Evolutionary conservation across 2,113 vertebrate species (phyloP), one percentile per base, ranked within the genome.

Genomic region (Sminthopsis crassicaudata): DNA sequence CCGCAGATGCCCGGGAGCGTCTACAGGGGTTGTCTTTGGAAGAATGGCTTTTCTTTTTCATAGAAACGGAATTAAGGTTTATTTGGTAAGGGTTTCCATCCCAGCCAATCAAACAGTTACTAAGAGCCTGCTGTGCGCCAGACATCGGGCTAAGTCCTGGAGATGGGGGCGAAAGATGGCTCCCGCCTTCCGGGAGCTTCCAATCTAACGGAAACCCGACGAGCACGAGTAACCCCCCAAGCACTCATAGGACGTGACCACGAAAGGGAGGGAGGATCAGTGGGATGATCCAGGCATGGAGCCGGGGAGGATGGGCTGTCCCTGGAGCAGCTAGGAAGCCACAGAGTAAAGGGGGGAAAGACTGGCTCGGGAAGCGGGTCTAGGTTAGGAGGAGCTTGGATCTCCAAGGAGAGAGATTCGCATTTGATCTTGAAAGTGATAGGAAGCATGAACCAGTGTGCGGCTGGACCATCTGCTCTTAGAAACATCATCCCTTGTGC

Each of bases 191-290:
- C 1, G 23, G 67, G 67, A 84, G 67, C 19, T 84, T 16, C 1
- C 36, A 19, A 22, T 76, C 30, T 19, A n/a, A n/a, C 6, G 2
- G 12, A 7, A 25, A 1, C 12, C 2, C 57, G 0, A 4, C 11
- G 0, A n/a, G 30, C 14, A 76, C 36, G 19, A 1, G 14, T 7
- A 14, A 4, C 4, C 4, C 3, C 14, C 60, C 14, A n/a, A 76
- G 11, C 14, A 9, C 8, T 36, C n/a, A n/a, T 19, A 19, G 36
- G 36, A 22, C 22, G 36, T 23, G 67, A 76, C 16, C 5, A 19
- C n/a, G 60, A 76, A 36, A 76, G 30, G 36, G 60, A n/a, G 22
- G 6, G 57, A 19, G n/a, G 19, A 76, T n/a, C 48, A 23, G 16
- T 23, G n/a, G n/a, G n/a, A n/a, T 3, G 14, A 36, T 36, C 12